Percentiles rank a stretch among this genome's conserved stretches.
phyloP scores from a whole-genome alignment of 2,113 vertebrate species.

The Oxyruncus cristatus region DNA sequence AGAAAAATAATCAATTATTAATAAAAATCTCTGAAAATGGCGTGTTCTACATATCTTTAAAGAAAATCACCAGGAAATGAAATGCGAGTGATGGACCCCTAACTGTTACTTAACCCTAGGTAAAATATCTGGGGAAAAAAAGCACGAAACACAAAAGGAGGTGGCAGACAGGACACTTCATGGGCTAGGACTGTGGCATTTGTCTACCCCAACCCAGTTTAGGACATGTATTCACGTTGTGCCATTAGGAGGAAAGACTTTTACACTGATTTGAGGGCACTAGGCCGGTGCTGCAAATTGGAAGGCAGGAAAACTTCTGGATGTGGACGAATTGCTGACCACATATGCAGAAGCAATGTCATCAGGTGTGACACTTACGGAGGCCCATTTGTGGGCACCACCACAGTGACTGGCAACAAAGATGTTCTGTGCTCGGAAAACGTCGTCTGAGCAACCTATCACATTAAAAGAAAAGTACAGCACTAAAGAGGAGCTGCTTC shows the following conservation, averaged over 20 bases:
- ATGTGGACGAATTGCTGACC: not conserved
- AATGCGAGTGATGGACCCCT: not conserved
- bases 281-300: not conserved
- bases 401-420: not conserved
- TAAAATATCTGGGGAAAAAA: not conserved
- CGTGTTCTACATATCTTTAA: not conserved
- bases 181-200: not conserved
- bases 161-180: not conserved
- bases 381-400: not conserved
- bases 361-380: not conserved
- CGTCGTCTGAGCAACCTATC: not conserved
- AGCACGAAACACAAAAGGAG: not conserved
- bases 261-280: not conserved
- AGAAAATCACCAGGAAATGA: not conserved
- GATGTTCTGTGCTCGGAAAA: not conserved
- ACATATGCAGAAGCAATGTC: not conserved
- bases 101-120: not conserved
- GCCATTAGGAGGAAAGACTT: not conserved
- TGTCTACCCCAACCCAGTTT: not conserved
- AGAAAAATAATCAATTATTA: not conserved
- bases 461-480: not conserved
- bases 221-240: not conserved
- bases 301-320: not conserved
- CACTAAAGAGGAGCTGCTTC: not conserved
- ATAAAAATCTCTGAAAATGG: not conserved